Conservation (phyloP, 2,888 invertebrate genomes). For the Drosophila rubida region DNA sequence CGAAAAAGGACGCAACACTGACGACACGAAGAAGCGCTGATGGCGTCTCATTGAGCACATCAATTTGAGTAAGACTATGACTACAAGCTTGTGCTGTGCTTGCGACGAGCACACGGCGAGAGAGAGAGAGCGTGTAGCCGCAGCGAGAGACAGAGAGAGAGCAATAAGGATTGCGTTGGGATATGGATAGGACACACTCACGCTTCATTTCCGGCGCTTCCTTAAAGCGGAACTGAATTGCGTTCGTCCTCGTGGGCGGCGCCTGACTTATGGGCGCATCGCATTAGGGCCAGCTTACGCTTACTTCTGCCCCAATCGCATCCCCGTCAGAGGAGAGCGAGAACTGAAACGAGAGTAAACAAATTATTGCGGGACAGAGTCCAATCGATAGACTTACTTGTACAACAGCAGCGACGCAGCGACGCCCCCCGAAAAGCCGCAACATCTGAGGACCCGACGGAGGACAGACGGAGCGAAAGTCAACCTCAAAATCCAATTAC, state of each 20-base stretch:
- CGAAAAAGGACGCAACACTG: constrained; percentile 22
- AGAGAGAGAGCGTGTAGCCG: constrained; percentile 22
- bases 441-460: neutral
- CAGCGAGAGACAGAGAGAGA: neutral
- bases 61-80: constrained; percentile 53
- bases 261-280: constrained; percentile 44
- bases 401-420: neutral
- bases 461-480: neutral
- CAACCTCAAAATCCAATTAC: constrained; percentile 64
- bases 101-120: constrained; percentile 8
- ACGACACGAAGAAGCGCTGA: constrained; percentile 41
- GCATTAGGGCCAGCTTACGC: constrained; percentile 47
- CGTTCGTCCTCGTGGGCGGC: constrained; percentile 47
- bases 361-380: constrained; percentile 46
- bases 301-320: constrained; percentile 8
- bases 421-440: neutral
- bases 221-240: constrained; percentile 62
- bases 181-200: constrained; percentile 36
- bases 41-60: constrained; percentile 64
- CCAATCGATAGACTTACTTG: constrained; percentile 24
- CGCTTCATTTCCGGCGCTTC: constrained; percentile 64
- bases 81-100: constrained; percentile 30
- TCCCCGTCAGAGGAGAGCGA: neutral
- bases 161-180: constrained; percentile 12
- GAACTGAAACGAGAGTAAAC: constrained; percentile 47